phyloP scores from a whole-genome alignment of 1,140 invertebrate species.

The Riptortus pedestris region DNA sequence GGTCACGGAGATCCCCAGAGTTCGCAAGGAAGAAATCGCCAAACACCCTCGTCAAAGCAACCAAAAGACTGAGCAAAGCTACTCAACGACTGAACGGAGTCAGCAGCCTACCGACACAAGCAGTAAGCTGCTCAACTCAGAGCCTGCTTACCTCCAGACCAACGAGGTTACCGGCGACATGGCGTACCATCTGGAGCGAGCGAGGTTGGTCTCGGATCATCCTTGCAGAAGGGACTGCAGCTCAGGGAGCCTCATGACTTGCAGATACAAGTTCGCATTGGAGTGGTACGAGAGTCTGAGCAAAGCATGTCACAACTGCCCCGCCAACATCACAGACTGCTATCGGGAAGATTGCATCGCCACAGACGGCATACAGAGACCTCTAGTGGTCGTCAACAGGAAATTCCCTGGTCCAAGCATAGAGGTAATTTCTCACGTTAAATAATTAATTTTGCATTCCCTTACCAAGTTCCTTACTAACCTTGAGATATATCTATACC shows the following conservation, averaged over 20 bases:
- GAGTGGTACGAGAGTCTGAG: conserved; percentile 75
- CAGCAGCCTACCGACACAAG: too few relatives aligned
- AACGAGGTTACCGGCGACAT: background rate
- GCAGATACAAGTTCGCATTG: conserved; percentile 56
- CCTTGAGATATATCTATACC: too few relatives aligned
- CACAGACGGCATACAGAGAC: conserved; percentile 63
- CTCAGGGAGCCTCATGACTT: conserved; percentile 46
- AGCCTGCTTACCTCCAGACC: too few relatives aligned
- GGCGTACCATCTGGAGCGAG: background rate
- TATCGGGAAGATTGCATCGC: conserved; percentile 64
- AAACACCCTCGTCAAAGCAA: too few relatives aligned
- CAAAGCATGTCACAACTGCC: conserved; percentile 79
- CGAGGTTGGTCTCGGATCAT: background rate
- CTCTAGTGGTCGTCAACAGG: conserved; percentile 68
- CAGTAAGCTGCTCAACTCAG: too few relatives aligned
- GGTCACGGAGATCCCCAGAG: too few relatives aligned
- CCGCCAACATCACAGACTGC: conserved; percentile 64
- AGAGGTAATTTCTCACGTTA: conserved; percentile 51
- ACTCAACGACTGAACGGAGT: too few relatives aligned
- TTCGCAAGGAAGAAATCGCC: too few relatives aligned
- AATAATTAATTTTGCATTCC: too few relatives aligned
- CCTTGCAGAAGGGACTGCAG: conserved; percentile 45
- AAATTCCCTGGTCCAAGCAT: conserved; percentile 77
- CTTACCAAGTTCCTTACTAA: too few relatives aligned
- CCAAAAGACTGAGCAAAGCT: too few relatives aligned